Conservation (phyloP, 2,888 invertebrate species). For the Dioctria linearis region DNA sequence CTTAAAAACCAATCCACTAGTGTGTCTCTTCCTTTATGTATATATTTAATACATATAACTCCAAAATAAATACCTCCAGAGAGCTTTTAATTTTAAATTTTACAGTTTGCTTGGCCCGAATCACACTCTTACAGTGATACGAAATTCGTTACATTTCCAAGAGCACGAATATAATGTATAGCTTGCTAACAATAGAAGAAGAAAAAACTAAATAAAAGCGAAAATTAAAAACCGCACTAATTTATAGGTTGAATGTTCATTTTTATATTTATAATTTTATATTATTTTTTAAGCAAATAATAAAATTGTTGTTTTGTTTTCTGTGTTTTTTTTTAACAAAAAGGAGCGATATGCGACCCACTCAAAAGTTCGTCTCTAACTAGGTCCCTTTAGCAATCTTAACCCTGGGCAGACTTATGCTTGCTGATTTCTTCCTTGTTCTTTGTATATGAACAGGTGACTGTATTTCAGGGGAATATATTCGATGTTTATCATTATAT, state of each 20-base stretch:
- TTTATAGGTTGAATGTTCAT: too few relatives aligned
- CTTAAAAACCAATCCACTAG: slow-evolving; percentile 4
- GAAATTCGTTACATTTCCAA: too few relatives aligned
- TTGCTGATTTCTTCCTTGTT: slow-evolving; percentile 21
- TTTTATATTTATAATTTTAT: background rate
- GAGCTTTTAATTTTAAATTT: slow-evolving; percentile 14
- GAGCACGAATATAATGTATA: too few relatives aligned
- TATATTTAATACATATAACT: background rate
- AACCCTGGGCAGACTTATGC: slow-evolving; percentile 59
- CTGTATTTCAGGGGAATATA: slow-evolving; percentile 53
- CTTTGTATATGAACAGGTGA: slow-evolving; percentile 17
- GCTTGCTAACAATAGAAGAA: background rate
- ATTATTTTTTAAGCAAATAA: background rate
- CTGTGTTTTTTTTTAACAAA: slow-evolving; percentile 23
- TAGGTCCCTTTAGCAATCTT: slow-evolving; percentile 56
- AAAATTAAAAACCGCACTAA: background rate
- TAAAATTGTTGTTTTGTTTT: slow-evolving; percentile 5
- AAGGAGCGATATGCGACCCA: slow-evolving; percentile 53
- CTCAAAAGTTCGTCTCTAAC: slow-evolving; percentile 59
- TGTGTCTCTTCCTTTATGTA: background rate
- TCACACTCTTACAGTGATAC: background rate
- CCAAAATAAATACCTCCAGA: background rate
- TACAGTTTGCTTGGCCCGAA: slow-evolving; percentile 12
- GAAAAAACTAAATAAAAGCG: slow-evolving; percentile 11
- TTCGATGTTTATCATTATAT: slow-evolving; percentile 44